These are phyloP conservation scores for Drosophila kikkawai DNA, from an alignment of 1,140 invertebrate genomes.

Conservation along the genomic window DNA sequence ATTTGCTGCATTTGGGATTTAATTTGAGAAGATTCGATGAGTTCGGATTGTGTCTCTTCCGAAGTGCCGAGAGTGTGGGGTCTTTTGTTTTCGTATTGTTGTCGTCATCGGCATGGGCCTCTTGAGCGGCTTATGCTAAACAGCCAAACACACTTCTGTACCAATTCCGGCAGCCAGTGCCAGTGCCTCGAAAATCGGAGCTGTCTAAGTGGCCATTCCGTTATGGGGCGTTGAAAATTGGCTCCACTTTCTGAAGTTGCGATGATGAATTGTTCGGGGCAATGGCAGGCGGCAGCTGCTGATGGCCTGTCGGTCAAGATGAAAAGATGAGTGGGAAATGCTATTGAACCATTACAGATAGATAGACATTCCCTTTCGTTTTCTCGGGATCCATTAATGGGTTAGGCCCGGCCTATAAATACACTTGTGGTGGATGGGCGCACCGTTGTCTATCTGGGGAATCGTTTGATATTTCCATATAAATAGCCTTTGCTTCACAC, in stretches of 20 bases:
- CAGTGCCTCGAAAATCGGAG: slow-evolving; percentile 18
- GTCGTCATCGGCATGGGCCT: slow-evolving; percentile 46
- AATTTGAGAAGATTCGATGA: slow-evolving; percentile 40
- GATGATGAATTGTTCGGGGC: slow-evolving; percentile 67
- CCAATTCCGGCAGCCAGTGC: slow-evolving; percentile 30
- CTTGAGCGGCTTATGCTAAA: slow-evolving; percentile 73
- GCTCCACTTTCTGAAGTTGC: slow-evolving; percentile 45
- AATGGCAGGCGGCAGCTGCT: slow-evolving; percentile 52
- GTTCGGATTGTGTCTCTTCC: slow-evolving; percentile 8
- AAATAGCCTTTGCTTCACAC: slow-evolving; percentile 56
- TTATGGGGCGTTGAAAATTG: slow-evolving; percentile 69
- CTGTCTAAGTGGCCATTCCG: slow-evolving; percentile 68
- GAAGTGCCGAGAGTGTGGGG: not conserved
- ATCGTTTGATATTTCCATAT: slow-evolving; percentile 59
- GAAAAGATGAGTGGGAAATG: slow-evolving; percentile 61
- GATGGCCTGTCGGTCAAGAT: slow-evolving; percentile 66
- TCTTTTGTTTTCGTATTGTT: slow-evolving; percentile 37
- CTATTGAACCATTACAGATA: slow-evolving; percentile 72
- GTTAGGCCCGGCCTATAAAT: slow-evolving; percentile 44
- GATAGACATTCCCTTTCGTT: slow-evolving; percentile 14
- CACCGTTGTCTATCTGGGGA: slow-evolving; percentile 31
- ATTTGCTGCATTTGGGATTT: slow-evolving; percentile 47
- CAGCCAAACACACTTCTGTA: slow-evolving; percentile 75
- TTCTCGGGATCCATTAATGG: slow-evolving; percentile 39
- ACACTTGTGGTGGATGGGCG: slow-evolving; percentile 14